Percentiles rank a stretch among this genome's conserved stretches.
These are phyloP conservation scores for Morpho deidamia DNA, from an alignment of 2,888 invertebrate species.

Conservation along the genomic window DNA sequence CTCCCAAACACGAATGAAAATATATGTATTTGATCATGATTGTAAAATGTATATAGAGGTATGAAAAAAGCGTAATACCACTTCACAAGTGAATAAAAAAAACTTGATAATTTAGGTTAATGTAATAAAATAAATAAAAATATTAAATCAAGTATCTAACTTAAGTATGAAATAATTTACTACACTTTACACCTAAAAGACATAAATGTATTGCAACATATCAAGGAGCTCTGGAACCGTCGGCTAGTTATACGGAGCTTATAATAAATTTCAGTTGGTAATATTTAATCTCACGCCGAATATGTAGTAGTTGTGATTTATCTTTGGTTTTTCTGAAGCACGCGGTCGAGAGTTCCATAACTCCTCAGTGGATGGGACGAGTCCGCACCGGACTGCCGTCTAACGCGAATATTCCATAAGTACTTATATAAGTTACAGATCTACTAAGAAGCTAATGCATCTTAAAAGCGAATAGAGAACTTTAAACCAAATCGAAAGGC, in stretches of 20 bases:
- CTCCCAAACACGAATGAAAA: slow-evolving; percentile 56
- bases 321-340: slow-evolving; percentile 68
- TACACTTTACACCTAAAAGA: slow-evolving; percentile 73
- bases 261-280: slow-evolving; percentile 53
- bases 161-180: slow-evolving; percentile 77
- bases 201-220: slow-evolving; percentile 75
- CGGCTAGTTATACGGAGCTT: slow-evolving; percentile 56
- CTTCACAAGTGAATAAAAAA: slow-evolving; percentile 67
- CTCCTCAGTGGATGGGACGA: slow-evolving; percentile 51
- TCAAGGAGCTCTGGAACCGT: slow-evolving; percentile 75
- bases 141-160: slow-evolving; percentile 68
- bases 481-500: slow-evolving; percentile 26
- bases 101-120: slow-evolving; percentile 65
- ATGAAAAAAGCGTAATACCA: slow-evolving; percentile 73
- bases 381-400: slow-evolving; percentile 38
- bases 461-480: slow-evolving; percentile 70
- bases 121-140: slow-evolving; percentile 70
- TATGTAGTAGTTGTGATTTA: slow-evolving; percentile 67
- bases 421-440: slow-evolving; percentile 76
- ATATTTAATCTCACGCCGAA: slow-evolving; percentile 51
- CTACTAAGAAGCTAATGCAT: slow-evolving; percentile 70
- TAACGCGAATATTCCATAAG: slow-evolving; percentile 63
- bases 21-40: slow-evolving; percentile 73
- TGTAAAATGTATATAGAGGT: slow-evolving; percentile 71
- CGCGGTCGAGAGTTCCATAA: slow-evolving; percentile 64